These are phyloP conservation scores for Mesitornis unicolor DNA, from an alignment of 2,113 vertebrate genomes.

Conservation along the genomic window DNA sequence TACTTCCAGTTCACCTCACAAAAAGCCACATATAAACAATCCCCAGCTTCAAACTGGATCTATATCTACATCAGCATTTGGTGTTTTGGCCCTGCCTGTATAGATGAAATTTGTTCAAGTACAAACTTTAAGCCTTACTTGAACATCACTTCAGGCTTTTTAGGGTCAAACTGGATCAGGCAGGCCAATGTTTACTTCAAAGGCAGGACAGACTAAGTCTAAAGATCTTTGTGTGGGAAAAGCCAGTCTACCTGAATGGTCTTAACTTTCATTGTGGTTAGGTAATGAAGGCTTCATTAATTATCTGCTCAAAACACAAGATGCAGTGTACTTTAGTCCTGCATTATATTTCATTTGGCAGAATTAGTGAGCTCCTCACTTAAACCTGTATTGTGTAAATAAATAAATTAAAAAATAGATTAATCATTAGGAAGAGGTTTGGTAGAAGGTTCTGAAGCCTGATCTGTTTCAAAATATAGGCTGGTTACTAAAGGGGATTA, in stretches of 20 bases:
- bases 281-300: neutral
- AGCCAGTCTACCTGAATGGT: neutral
- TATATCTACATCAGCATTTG: no score
- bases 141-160: no score
- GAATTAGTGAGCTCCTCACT: neutral
- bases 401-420: neutral
- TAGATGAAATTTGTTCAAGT: no score
- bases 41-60: no score
- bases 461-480: neutral
- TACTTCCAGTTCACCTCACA: no score
- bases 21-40: no score
- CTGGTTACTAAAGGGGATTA: neutral
- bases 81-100: no score
- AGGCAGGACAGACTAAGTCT: no score
- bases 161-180: no score
- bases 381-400: neutral
- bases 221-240: neutral
- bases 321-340: neutral
- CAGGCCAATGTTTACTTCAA: no score
- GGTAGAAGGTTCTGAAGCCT: neutral
- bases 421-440: neutral
- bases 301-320: neutral
- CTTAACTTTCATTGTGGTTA: no score
- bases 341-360: neutral
- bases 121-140: no score